These are phyloP conservation scores for Eristalis tenax DNA, from an alignment of 2,888 invertebrate genomes.

Conservation along the genomic window DNA sequence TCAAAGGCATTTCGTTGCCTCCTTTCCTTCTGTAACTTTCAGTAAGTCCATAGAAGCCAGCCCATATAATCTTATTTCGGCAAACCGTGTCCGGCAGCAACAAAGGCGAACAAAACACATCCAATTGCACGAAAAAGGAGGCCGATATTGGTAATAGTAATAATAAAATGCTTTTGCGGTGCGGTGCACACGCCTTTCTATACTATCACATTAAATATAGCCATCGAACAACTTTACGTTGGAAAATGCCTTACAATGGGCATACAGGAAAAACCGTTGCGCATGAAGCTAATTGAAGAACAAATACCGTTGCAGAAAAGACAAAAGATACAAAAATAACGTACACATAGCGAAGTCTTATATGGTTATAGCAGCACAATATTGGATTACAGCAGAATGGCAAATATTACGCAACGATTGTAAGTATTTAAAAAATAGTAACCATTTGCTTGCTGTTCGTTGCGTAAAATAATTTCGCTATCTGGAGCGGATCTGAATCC, in stretches of 20 bases:
- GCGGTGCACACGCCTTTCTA: slow-evolving; percentile 58
- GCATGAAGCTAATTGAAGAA: slow-evolving; percentile 38
- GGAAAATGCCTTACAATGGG: slow-evolving; percentile 11
- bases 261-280: background rate
- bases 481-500: no score
- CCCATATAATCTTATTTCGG: slow-evolving; percentile 27
- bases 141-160: slow-evolving; percentile 56
- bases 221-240: no score
- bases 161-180: slow-evolving; percentile 60
- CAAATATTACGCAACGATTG: background rate
- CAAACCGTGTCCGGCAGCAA: slow-evolving; percentile 10
- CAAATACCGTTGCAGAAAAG: slow-evolving; percentile 49
- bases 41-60: no score
- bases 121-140: slow-evolving; percentile 37
- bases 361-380: slow-evolving; percentile 42
- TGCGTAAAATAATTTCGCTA: no score
- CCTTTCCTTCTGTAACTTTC: no score
- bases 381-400: slow-evolving; percentile 2
- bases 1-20: no score
- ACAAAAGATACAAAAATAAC: slow-evolving; percentile 1
- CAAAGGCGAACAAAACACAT: slow-evolving; percentile 43
- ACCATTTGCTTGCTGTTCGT: no score
- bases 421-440: no score
- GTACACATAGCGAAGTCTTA: slow-evolving; percentile 12
- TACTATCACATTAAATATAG: no score